Conservation (phyloP, 2,797 vertebrate species). For the Dendrocincla tyrannina region DNA sequence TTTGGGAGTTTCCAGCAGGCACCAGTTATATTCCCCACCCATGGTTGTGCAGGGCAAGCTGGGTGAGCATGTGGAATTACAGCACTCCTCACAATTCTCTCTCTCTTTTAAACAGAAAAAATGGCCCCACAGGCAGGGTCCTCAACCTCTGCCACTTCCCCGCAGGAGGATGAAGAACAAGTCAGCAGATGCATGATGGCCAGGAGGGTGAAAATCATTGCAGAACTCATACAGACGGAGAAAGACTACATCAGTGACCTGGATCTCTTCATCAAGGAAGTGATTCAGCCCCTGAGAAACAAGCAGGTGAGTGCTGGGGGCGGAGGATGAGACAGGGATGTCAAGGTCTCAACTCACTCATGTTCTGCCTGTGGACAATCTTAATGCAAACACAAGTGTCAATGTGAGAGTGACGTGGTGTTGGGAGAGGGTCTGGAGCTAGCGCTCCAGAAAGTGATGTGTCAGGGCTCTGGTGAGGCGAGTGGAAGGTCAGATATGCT, state of each 20-base stretch:
- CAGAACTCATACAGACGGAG: slow-evolving; percentile 92
- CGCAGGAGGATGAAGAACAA: slow-evolving; percentile 80
- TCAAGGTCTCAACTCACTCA: neutral
- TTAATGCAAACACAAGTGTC: neutral
- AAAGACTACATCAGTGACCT: slow-evolving; percentile 87
- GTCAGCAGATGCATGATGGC: slow-evolving; percentile 83
- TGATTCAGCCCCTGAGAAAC: slow-evolving; percentile 87
- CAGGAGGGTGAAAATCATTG: slow-evolving; percentile 88
- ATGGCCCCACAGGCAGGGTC: slow-evolving; percentile 82
- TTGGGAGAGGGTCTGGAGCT: fast-evolving
- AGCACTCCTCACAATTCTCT: neutral
- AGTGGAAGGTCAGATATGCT: neutral
- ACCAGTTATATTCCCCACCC: neutral
- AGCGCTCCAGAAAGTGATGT: fast-evolving
- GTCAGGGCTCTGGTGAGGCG: neutral
- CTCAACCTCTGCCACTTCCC: slow-evolving; percentile 48
- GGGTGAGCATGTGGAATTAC: neutral
- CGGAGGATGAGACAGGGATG: fast-evolving
- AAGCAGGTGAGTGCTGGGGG: slow-evolving; percentile 74
- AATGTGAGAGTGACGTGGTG: fast-evolving
- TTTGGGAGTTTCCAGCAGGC: neutral
- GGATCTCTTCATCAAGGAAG: slow-evolving; percentile 89
- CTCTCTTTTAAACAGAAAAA: slow-evolving; percentile 82
- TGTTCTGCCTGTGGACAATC: neutral
- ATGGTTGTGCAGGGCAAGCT: fast-evolving